Evolutionary conservation across 2,888 invertebrate genomes (phyloP).

Genomic region (Fragum fragum): DNA sequence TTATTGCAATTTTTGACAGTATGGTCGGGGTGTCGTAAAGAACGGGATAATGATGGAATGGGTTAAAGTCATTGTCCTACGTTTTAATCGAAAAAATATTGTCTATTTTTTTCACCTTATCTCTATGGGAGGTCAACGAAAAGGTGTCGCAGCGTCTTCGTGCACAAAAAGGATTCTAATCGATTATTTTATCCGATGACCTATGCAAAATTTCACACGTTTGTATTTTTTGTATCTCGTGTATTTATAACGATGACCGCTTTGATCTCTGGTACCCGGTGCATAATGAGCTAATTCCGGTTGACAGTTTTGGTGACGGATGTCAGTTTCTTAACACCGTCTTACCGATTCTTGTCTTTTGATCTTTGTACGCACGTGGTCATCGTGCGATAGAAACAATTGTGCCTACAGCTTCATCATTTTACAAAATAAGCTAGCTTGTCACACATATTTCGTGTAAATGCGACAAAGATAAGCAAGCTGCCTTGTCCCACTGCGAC

Average conservation of each 20-base stretch:
- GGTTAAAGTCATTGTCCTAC: too few relatives aligned
- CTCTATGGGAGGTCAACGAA: too few relatives aligned
- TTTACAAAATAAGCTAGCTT: constrained; percentile 8
- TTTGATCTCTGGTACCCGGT: constrained; percentile 3
- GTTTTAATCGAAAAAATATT: too few relatives aligned
- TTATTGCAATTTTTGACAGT: too few relatives aligned
- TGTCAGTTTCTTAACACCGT: not conserved
- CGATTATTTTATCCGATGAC: constrained; percentile 3
- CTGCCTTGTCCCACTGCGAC: not conserved
- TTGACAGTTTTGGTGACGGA: not conserved
- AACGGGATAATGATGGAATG: too few relatives aligned
- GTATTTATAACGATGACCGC: not conserved
- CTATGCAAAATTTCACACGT: constrained; percentile 3
- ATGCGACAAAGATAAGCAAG: constrained; percentile 9
- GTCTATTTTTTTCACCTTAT: too few relatives aligned
- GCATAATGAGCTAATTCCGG: constrained; percentile 1
- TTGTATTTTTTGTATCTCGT: constrained; percentile 1
- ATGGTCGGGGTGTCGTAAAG: too few relatives aligned
- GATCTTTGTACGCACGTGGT: not conserved
- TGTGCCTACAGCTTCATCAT: not conserved
- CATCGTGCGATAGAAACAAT: not conserved
- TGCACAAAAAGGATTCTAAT: not conserved
- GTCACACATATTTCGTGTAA: constrained; percentile 14
- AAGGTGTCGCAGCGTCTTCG: too few relatives aligned
- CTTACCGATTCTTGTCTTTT: not conserved